phyloP scores from a whole-genome alignment of 2,888 invertebrate genomes.

The Lottia gigantea region DNA sequence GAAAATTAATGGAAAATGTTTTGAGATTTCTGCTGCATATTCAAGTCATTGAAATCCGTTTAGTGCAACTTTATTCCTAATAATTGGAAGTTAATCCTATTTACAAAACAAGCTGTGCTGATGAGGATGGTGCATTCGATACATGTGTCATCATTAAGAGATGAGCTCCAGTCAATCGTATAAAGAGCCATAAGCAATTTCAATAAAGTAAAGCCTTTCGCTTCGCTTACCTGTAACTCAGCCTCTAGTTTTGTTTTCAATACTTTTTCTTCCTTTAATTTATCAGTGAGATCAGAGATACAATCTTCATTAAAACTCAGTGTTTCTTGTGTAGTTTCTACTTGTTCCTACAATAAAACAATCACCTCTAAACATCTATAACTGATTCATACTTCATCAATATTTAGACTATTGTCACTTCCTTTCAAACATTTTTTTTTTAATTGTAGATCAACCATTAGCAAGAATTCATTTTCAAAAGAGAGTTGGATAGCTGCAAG shows the following conservation, averaged over 20 bases:
- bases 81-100: no score
- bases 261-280: conserved; percentile 16
- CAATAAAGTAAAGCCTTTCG: not conserved
- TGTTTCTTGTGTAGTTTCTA: conserved; percentile 23
- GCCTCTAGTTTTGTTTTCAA: conserved; percentile 13
- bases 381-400: not conserved
- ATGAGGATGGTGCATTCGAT: no score
- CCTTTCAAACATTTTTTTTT: not conserved
- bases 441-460: not conserved
- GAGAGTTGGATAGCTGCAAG: not conserved
- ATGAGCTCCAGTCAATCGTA: no score
- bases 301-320: conserved; percentile 22
- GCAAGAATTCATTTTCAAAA: conserved; percentile 6
- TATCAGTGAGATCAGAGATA: conserved; percentile 17
- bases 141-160: no score
- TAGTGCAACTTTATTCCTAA: no score
- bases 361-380: not conserved
- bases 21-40: no score
- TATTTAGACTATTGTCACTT: not conserved
- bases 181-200: no score
- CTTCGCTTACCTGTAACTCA: conserved; percentile 9
- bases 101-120: no score
- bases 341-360: conserved; percentile 15
- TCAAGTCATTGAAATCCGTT: no score
- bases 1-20: no score